A percentile compares a stretch with the other conserved stretches of the same genome.
phyloP scores from a whole-genome alignment of 2,797 vertebrate species.

The Valencia hispanica region DNA sequence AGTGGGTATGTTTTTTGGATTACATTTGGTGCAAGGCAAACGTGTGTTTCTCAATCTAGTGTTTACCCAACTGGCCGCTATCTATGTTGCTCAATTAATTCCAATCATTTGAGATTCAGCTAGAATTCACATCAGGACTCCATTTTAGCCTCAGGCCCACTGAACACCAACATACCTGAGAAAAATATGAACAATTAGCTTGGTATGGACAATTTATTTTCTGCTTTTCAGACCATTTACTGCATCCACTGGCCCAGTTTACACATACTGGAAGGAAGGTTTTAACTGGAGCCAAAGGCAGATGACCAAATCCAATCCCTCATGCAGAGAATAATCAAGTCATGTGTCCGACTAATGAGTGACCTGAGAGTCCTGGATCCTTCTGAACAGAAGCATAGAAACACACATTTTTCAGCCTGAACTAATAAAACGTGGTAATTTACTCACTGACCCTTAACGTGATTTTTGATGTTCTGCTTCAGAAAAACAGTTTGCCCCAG shows the following conservation, averaged over 20 bases:
- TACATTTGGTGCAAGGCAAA: not conserved
- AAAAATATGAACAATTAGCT: not conserved
- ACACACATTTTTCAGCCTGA: constrained; percentile 28
- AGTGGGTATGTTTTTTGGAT: not conserved
- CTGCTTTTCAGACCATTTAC: not conserved
- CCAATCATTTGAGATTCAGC: not conserved
- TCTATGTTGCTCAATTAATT: not conserved
- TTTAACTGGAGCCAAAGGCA: constrained; percentile 41
- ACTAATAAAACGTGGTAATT: constrained; percentile 37
- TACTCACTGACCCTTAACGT: constrained; percentile 9
- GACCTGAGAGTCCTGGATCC: constrained; percentile 63
- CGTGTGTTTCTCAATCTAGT: not conserved
- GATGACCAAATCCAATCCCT: constrained; percentile 65
- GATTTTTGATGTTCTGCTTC: constrained; percentile 9
- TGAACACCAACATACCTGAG: not conserved
- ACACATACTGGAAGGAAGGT: not conserved
- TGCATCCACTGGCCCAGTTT: not conserved
- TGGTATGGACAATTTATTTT: not conserved
- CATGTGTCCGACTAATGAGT: constrained; percentile 70
- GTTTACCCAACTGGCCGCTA: not conserved
- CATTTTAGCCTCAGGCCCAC: not conserved
- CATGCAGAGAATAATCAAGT: constrained; percentile 63
- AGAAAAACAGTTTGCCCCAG: constrained; percentile 2
- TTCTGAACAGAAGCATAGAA: constrained; percentile 24
- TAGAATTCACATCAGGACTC: not conserved